These are phyloP conservation scores for Dasysyrphus tricinctus DNA, from an alignment of 2,888 invertebrate species.

Conservation along the genomic window DNA sequence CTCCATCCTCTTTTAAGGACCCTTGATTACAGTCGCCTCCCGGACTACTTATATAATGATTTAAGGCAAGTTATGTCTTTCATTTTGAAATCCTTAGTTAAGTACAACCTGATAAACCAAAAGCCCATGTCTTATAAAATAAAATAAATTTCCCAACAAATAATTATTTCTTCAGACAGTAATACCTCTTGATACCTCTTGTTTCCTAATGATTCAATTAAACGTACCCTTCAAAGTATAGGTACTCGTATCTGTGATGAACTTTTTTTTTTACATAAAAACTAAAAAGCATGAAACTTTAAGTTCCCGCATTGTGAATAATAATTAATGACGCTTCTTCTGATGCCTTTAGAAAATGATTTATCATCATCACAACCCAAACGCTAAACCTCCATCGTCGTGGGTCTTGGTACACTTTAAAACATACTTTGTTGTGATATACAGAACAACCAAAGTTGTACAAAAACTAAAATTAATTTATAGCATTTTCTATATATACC, in stretches of 20 bases:
- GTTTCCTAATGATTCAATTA: slow-evolving; percentile 27
- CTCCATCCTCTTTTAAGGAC: too few species aligned
- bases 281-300: slow-evolving; percentile 40
- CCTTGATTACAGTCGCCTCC: too few species aligned
- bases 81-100: too few species aligned
- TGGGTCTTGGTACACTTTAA: not conserved
- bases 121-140: not conserved
- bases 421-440: slow-evolving; percentile 19
- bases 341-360: slow-evolving; percentile 56
- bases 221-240: slow-evolving; percentile 11
- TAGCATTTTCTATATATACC: slow-evolving; percentile 7
- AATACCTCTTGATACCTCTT: slow-evolving; percentile 13
- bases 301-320: slow-evolving; percentile 38
- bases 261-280: not conserved
- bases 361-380: slow-evolving; percentile 45
- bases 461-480: slow-evolving; percentile 34
- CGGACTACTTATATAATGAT: too few species aligned
- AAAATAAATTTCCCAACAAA: slow-evolving; percentile 8
- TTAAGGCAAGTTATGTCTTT: too few species aligned
- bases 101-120: not conserved
- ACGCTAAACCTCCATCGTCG: not conserved
- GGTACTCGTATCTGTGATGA: not conserved
- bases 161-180: not conserved
- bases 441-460: slow-evolving; percentile 3
- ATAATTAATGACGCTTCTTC: slow-evolving; percentile 59